Base-by-base conservation (phyloP, 2,797 vertebrate genomes). In the Sebastes trivittatus region DNA sequence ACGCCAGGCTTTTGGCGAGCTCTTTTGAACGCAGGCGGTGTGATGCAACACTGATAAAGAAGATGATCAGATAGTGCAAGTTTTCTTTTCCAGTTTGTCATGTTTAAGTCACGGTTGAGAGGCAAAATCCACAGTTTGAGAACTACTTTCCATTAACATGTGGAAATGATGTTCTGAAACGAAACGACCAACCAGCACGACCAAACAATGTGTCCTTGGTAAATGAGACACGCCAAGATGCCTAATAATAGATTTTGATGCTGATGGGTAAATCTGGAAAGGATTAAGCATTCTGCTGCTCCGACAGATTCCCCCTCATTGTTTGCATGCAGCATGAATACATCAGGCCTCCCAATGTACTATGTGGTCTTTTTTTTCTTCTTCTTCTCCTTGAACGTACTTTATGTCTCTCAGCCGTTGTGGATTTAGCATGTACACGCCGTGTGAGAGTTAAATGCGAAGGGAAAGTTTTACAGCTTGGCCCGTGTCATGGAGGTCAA, bases 241-340 rank as follows among this genome's bases (percentile, higher is more conserved):
- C 89, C 92, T 92, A 92, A 91, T 93, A 92, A 93, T 94, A 93
- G 92, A 94, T 90, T 91, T 89, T 42, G 69, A 90, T 92, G 89
- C 90, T 92, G 91, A 93, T 90, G 93, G 90, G 86, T 87, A 92
- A 93, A 93, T 95, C 94, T 95, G 93, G 92, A 93, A 92, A 87
- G 87, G 83, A 93, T 95, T 93, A 95, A 49, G 80, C 61, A 83
- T 93, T 94, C 85, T 94, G 93, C 92, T 90, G 90, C 82, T 86
- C 70, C 38, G 69, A 89, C 92, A 92, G 90, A 93, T 93, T 93
- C 85, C 72, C 81, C 82, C 71, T 87, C 84, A 82, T 92, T 92
- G 89, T 93, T 90, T 89, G 91, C 83, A 84, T 83, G 79, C 87
- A 77, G 80, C 82, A 82, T 87, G 88, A 92, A 91, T 71, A 74